phyloP scores from a whole-genome alignment of 2,113 vertebrate genomes.

The Prionailurus bengalensis region DNA sequence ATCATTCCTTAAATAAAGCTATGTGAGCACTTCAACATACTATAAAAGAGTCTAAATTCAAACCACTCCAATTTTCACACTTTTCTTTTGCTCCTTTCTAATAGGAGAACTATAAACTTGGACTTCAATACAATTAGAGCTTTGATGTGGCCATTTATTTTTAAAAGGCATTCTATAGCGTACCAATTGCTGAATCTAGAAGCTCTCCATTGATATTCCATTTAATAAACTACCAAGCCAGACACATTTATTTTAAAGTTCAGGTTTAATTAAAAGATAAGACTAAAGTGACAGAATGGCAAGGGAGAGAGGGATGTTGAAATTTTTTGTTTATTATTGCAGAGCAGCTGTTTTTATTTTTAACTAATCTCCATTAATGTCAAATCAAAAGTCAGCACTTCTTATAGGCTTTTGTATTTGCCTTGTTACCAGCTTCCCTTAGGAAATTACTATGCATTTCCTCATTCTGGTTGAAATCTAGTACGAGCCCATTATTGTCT shows the following conservation, averaged over 20 bases:
- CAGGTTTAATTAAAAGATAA: constrained; percentile 91
- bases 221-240: constrained; percentile 83
- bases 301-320: constrained; percentile 71
- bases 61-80: not conserved
- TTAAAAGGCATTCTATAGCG: constrained; percentile 55
- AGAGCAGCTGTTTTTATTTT: constrained; percentile 81
- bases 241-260: constrained; percentile 86
- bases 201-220: constrained; percentile 74
- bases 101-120: constrained; percentile 63
- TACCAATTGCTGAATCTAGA: constrained; percentile 73
- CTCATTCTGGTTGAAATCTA: constrained; percentile 2
- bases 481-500: not conserved
- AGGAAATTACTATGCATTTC: constrained; percentile 43
- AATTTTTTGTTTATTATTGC: constrained; percentile 80
- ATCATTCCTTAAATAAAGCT: constrained; percentile 57
- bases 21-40: not conserved
- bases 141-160: constrained; percentile 63
- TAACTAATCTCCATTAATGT: constrained; percentile 82
- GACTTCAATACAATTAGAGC: constrained; percentile 43
- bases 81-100: constrained; percentile 66
- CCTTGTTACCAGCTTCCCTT: not conserved
- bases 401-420: not conserved
- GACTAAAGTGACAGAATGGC: constrained; percentile 77
- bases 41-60: constrained; percentile 58
- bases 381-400: constrained; percentile 78